Base-by-base conservation (phyloP, 2,888 invertebrate genomes). In the Trissolcus brochymenae region DNA sequence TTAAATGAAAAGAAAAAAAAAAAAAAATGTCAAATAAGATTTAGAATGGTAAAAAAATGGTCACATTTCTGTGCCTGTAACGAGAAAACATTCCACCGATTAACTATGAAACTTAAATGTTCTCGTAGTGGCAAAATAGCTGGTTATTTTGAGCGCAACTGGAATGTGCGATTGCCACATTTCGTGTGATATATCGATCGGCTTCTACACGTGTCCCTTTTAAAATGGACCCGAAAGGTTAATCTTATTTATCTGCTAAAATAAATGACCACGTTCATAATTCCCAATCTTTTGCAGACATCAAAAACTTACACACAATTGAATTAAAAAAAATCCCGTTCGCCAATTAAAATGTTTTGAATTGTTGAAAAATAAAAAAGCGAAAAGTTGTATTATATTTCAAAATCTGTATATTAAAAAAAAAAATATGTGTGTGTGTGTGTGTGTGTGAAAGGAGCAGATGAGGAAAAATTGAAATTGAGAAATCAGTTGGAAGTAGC, bases 111-210 rank as follows among this genome's bases (percentile, higher is more conserved):
- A 60, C 25, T 35, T 50, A 60, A 60, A 35, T 35, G 7, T 35
- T 11, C 35, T 35, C 35, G 35, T 11, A 35, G 35, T 60, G 60
- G 41, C 60, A 49, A 60, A 60, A 49, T 50, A 60, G 46, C 35
- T 35, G 50, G 50, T 25, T 60, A 60, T 60, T 50, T 49, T 60
- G 60, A 60, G 16, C 60, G 50, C 60, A 25, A 17, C 25, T 35
- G 50, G 60, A 60, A 60, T 60, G 60, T 35, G 56, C 17, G n/a
- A n/a, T 60, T 60, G 60, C 60, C 60, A 60, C 60, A 60, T 60
- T 60, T 50, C 25, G 50, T 35, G 17, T 50, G 21, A 60, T 50
- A 60, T 50, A 60, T 60, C 50, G 60, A 50, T 50, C 35, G 29
- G 17, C 46, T 46, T 46, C 11, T 46, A 46, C 46, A 46, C 14